phyloP scores from a whole-genome alignment of 2,113 vertebrate species.

The Oenanthe oenanthe region DNA sequence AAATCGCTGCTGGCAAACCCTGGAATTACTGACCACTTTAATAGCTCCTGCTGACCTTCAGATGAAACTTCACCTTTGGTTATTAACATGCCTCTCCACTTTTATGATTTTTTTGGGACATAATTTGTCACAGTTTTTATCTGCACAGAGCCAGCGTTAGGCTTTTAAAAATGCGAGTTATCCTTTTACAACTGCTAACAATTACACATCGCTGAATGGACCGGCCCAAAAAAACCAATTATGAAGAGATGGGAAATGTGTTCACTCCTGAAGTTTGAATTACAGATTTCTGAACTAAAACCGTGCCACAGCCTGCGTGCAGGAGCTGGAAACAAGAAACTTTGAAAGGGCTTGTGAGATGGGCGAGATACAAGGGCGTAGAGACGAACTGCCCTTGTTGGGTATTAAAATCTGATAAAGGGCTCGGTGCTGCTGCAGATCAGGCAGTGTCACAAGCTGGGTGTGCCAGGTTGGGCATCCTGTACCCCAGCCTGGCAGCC shows the following conservation, averaged over 20 bases:
- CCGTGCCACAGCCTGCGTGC: background rate
- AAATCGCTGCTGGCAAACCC: slow-evolving; percentile 78
- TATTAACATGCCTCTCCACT: slow-evolving; percentile 85
- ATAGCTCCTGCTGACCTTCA: slow-evolving; percentile 82
- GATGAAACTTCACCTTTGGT: slow-evolving; percentile 82
- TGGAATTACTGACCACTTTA: slow-evolving; percentile 81
- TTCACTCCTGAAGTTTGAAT: background rate
- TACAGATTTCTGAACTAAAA: slow-evolving; percentile 52
- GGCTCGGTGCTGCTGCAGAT: background rate
- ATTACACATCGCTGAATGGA: slow-evolving; percentile 75
- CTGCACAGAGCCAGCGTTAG: slow-evolving; percentile 80
- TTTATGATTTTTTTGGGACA: slow-evolving; percentile 82
- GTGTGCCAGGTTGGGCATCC: no score
- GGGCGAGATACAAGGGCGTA: background rate
- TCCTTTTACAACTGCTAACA: slow-evolving; percentile 84
- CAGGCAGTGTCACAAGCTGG: accelerated
- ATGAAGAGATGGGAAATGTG: slow-evolving; percentile 53
- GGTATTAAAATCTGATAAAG: slow-evolving; percentile 35
- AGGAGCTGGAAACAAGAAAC: slow-evolving; percentile 19
- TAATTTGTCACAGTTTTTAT: slow-evolving; percentile 88
- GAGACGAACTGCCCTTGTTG: slow-evolving; percentile 62
- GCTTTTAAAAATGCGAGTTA: slow-evolving; percentile 81
- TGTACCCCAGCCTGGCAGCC: no score
- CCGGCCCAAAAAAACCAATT: slow-evolving; percentile 74
- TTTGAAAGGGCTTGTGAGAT: slow-evolving; percentile 55